These are phyloP conservation scores for Leptobrachium ailaonicum DNA, from an alignment of 2,113 vertebrate species.

Conservation along the genomic window DNA sequence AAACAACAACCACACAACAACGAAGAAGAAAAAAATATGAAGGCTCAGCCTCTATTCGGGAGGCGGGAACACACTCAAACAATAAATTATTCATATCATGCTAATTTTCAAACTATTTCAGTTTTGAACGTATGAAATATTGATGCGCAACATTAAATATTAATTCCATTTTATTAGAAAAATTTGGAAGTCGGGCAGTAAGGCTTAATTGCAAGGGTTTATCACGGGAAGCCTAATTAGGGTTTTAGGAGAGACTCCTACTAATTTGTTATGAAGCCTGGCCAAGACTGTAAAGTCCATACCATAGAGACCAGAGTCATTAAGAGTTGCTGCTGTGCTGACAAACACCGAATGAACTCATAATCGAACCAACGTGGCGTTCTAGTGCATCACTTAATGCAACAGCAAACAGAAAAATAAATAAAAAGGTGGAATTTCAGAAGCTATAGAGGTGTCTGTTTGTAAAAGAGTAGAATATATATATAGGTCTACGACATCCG, in stretches of 20 bases:
- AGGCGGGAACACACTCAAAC: conserved; percentile 16
- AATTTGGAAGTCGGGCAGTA: conserved; percentile 56
- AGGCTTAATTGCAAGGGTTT: conserved; percentile 58
- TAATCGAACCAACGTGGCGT: too few relatives aligned
- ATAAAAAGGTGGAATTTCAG: too few relatives aligned
- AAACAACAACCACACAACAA: background rate
- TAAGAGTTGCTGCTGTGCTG: background rate
- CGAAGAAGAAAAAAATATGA: background rate
- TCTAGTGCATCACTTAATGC: too few relatives aligned
- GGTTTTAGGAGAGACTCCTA: conserved; percentile 29
- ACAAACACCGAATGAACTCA: background rate
- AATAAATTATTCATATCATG: conserved; percentile 68
- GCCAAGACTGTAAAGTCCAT: background rate
- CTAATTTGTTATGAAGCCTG: conserved; percentile 35
- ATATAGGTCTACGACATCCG: too few relatives aligned
- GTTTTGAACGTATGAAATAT: conserved; percentile 76
- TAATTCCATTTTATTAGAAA: conserved; percentile 73
- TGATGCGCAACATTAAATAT: conserved; percentile 77
- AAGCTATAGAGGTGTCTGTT: too few relatives aligned
- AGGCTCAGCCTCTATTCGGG: conserved; percentile 49
- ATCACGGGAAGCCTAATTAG: conserved; percentile 33
- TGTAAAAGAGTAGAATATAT: too few relatives aligned
- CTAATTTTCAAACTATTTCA: conserved; percentile 67
- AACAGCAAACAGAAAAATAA: too few relatives aligned
- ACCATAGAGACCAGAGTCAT: conserved; percentile 5